These are phyloP conservation scores for Andrena trimmerana DNA, from an alignment of 2,888 invertebrate genomes.

Conservation along the genomic window DNA sequence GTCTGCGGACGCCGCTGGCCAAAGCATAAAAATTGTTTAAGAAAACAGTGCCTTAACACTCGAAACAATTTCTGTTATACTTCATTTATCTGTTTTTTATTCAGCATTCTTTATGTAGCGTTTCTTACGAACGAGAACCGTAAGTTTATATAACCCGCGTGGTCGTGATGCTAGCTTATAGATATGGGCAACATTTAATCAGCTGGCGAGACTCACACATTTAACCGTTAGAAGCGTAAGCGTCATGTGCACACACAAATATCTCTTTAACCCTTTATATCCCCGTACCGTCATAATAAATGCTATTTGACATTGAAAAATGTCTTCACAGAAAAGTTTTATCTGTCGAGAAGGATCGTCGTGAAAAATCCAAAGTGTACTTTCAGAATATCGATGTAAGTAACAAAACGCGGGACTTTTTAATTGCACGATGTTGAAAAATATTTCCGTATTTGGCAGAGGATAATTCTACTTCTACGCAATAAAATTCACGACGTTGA, in stretches of 20 bases:
- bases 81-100: not conserved
- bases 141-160: constrained; percentile 7
- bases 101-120: not conserved
- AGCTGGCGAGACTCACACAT: not conserved
- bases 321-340: constrained; percentile 7
- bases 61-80: not conserved
- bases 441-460: not conserved
- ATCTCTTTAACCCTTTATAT: constrained; percentile 3
- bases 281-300: not conserved
- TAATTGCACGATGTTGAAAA: not conserved
- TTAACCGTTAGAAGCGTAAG: constrained; percentile 1
- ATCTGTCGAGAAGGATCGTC: not conserved
- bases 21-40: not conserved
- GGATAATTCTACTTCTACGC: not conserved
- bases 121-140: not conserved
- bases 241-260: not conserved
- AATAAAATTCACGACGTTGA: not conserved
- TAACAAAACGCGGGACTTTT: not conserved
- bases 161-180: not conserved
- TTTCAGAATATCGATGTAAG: constrained; percentile 7
- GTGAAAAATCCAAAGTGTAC: not conserved
- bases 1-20: not conserved
- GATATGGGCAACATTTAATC: constrained; percentile 14
- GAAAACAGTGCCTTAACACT: not conserved
- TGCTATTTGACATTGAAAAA: constrained; percentile 1